phyloP scores from a whole-genome alignment of 2,888 invertebrate species.

The Homarus gammarus region DNA sequence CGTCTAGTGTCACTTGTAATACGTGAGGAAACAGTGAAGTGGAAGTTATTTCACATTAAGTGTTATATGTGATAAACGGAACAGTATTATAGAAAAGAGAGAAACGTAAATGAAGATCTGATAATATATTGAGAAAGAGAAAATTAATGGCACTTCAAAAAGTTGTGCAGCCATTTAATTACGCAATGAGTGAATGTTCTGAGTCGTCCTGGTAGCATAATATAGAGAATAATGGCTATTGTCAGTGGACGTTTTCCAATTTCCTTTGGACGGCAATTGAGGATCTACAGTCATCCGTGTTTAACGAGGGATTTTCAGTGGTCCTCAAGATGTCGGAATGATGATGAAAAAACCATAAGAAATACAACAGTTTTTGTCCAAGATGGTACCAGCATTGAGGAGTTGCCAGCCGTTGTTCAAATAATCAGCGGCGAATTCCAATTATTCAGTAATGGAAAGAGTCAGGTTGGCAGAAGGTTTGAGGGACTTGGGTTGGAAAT shows the following conservation, averaged over 20 bases:
- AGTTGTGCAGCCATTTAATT: too few species aligned
- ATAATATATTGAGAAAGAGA: too few species aligned
- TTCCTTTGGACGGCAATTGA: neutral
- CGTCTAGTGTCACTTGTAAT: too few species aligned
- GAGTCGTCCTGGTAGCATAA: too few species aligned
- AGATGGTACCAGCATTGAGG: slow-evolving; percentile 72
- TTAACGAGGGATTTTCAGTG: slow-evolving; percentile 20
- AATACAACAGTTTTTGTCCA: slow-evolving; percentile 72
- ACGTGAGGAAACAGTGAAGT: too few species aligned
- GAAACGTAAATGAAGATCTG: too few species aligned
- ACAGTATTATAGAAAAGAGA: too few species aligned
- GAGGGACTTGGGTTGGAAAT: slow-evolving; percentile 65
- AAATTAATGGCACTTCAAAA: too few species aligned
- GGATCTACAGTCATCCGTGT: neutral
- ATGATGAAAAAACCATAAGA: slow-evolving; percentile 66
- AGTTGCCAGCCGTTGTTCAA: slow-evolving; percentile 69
- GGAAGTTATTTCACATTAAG: too few species aligned
- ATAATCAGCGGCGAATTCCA: slow-evolving; percentile 72
- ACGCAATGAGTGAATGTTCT: too few species aligned
- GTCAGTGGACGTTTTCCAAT: neutral
- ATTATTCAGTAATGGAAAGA: slow-evolving; percentile 48
- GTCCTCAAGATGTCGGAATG: neutral
- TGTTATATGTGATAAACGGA: too few species aligned
- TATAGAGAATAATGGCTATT: slow-evolving; percentile 34
- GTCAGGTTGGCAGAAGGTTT: slow-evolving; percentile 51